Percentiles rank a stretch among this genome's conserved stretches.
Evolutionary conservation across 2,113 vertebrate species (phyloP).

Genomic region (Pelecanus crispus): DNA sequence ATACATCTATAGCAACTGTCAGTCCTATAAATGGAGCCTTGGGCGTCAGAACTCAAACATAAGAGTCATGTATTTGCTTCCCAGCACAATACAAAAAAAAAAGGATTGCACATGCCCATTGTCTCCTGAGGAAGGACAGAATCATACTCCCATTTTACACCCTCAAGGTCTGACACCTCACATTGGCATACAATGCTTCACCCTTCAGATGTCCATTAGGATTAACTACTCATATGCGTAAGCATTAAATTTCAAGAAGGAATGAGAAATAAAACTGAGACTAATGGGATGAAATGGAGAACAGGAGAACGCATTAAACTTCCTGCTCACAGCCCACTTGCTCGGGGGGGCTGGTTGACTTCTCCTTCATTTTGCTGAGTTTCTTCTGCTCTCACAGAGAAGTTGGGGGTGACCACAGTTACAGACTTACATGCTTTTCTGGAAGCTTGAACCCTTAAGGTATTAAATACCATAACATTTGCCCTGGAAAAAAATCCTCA

Average conservation of each 20-base stretch:
- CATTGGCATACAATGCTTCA: neutral
- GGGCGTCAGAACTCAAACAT: neutral
- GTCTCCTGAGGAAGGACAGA: neutral
- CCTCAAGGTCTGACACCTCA: neutral
- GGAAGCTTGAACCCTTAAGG: neutral
- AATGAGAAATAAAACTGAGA: neutral
- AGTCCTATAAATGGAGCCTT: neutral
- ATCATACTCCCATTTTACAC: neutral
- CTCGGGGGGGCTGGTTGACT: neutral
- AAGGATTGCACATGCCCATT: neutral
- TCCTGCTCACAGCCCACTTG: neutral
- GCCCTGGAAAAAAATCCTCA: neutral
- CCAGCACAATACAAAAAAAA: neutral
- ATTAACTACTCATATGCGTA: neutral
- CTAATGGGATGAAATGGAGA: neutral
- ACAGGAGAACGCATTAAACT: neutral
- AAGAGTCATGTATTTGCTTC: neutral
- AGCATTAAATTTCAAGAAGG: neutral
- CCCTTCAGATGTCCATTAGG: neutral
- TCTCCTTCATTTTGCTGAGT: neutral
- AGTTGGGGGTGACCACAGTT: neutral
- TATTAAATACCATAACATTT: neutral
- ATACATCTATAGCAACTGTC: neutral
- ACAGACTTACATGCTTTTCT: neutral
- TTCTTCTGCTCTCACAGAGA: neutral